Evolutionary conservation across 2,113 vertebrate genomes (phyloP).

Genomic region (Kryptolebias marmoratus): DNA sequence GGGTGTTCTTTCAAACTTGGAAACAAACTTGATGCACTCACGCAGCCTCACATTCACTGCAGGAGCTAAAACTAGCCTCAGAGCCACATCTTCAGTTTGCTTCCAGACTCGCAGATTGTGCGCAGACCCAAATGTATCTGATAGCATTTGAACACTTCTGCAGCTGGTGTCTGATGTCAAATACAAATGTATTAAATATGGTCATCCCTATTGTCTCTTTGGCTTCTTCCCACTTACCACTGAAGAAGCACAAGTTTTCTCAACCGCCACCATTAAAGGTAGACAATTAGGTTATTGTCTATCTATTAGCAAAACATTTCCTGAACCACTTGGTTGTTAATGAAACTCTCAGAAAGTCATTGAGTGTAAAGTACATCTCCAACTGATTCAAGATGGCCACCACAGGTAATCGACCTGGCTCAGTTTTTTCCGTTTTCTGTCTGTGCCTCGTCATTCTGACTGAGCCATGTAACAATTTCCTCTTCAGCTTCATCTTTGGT

Average conservation of each 20-base stretch:
- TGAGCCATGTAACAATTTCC: conserved; percentile 34
- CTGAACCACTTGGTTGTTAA: too few relatives aligned
- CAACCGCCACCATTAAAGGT: too few relatives aligned
- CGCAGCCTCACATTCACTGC: not conserved
- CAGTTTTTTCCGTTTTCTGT: conserved; percentile 23
- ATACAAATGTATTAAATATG: not conserved
- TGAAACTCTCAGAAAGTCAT: too few relatives aligned
- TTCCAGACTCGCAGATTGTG: conserved; percentile 20
- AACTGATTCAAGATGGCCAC: too few relatives aligned
- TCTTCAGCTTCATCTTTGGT: conserved; percentile 30
- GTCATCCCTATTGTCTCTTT: not conserved
- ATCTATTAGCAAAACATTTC: too few relatives aligned
- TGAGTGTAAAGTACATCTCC: too few relatives aligned
- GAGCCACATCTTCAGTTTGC: conserved; percentile 10
- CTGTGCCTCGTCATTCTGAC: conserved; percentile 22
- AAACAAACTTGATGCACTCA: not conserved
- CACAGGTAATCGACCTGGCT: not conserved
- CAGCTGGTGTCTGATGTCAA: conserved; percentile 14
- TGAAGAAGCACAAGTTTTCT: not conserved
- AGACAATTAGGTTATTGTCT: too few relatives aligned
- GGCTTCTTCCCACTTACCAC: not conserved
- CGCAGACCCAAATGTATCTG: conserved; percentile 6
- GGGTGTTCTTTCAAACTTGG: conserved; percentile 7
- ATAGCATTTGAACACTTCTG: not conserved
- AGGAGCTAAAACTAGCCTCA: conserved; percentile 26